Evolutionary conservation across 2,797 vertebrate species (phyloP).

Genomic region (Garrulus glandarius): DNA sequence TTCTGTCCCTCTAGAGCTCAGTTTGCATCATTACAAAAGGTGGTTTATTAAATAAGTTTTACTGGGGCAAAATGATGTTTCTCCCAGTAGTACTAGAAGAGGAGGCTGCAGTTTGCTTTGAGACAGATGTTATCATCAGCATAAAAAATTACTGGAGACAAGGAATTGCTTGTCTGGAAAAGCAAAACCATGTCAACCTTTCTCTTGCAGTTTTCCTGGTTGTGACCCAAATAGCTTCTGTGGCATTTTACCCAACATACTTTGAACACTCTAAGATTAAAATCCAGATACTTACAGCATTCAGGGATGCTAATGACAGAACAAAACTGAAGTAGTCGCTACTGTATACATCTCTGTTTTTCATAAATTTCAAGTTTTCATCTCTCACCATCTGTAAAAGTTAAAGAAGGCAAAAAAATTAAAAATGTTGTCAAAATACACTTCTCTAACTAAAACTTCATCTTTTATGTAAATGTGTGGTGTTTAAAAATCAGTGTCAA

Average conservation of each 20-base stretch:
- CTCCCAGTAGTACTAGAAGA: background rate
- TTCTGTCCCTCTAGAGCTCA: background rate
- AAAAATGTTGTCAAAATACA: background rate
- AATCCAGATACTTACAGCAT: conserved; percentile 83
- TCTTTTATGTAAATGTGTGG: background rate
- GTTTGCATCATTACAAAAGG: background rate
- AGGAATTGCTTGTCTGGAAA: background rate
- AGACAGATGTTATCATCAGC: background rate
- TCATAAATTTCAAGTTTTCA: conserved; percentile 99
- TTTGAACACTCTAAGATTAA: background rate
- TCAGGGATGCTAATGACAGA: conserved; percentile 92
- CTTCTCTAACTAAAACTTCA: background rate
- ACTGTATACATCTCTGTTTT: conserved; percentile 97
- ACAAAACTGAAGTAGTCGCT: conserved; percentile 99
- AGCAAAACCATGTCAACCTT: background rate
- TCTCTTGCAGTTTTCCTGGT: background rate
- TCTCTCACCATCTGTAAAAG: conserved; percentile 91
- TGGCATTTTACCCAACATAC: background rate
- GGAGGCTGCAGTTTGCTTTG: background rate
- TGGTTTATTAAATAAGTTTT: background rate
- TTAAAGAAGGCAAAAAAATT: background rate
- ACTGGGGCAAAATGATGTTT: background rate
- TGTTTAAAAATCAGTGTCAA: background rate
- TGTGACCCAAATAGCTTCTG: background rate
- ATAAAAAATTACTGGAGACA: background rate